Percentiles rank a stretch among this genome's conserved stretches.
Conservation (phyloP, 2,113 vertebrate genomes). For the Zapus hudsonius region DNA sequence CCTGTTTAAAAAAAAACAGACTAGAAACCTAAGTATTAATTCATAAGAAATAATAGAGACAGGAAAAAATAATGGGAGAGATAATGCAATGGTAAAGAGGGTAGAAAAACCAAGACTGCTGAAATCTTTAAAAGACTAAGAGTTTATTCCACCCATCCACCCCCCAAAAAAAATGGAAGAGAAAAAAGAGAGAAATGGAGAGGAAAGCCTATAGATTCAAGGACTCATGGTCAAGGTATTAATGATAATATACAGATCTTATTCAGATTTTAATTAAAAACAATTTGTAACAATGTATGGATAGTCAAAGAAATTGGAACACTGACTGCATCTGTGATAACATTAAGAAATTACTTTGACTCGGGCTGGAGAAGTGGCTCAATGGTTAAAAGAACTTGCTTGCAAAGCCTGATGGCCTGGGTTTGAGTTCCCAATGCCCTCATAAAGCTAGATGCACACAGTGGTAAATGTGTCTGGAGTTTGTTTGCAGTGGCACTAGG, state of each 20-base stretch:
- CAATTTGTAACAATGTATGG: not conserved
- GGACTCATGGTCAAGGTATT: not conserved
- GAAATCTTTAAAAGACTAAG: not conserved
- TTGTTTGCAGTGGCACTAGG: too few species aligned
- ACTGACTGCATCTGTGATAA: not conserved
- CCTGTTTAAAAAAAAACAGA: not conserved
- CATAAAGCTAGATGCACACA: too few species aligned
- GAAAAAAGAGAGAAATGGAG: not conserved
- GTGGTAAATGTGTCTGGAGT: too few species aligned
- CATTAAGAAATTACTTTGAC: not conserved
- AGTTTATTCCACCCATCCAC: slow-evolving; percentile 14
- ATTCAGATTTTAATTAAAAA: slow-evolving; percentile 19
- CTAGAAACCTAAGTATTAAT: not conserved
- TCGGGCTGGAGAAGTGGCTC: too few species aligned
- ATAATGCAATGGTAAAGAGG: not conserved
- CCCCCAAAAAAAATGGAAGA: not conserved
- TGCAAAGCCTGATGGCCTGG: too few species aligned
- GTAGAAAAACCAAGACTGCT: not conserved
- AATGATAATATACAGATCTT: not conserved
- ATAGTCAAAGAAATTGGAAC: not conserved
- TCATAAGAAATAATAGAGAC: not conserved
- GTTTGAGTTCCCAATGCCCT: too few species aligned
- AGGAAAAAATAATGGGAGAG: not conserved
- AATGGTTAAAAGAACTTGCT: too few species aligned
- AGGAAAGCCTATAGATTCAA: not conserved